Percentiles rank a stretch among this genome's conserved stretches.
phyloP scores from a whole-genome alignment of 2,888 invertebrate species.

The Erpobdella octoculata region DNA sequence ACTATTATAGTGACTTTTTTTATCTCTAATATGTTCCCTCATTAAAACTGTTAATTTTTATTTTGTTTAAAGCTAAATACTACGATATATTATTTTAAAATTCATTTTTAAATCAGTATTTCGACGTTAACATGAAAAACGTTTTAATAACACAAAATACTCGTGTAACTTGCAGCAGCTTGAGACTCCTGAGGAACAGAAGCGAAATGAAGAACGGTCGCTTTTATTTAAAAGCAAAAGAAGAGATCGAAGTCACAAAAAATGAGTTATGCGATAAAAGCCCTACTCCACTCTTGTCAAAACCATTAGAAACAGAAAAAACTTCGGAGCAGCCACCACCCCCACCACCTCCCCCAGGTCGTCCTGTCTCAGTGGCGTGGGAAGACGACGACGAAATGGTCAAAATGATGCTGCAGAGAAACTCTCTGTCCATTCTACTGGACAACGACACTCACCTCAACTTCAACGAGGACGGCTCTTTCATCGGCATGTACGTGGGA shows the following conservation, averaged over 20 bases:
- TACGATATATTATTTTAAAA: no score
- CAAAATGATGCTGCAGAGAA: conserved; percentile 17
- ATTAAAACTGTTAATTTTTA: not conserved
- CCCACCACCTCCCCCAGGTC: conserved; percentile 1
- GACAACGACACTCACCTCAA: conserved; percentile 24
- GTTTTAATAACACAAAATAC: no score
- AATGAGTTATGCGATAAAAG: not conserved
- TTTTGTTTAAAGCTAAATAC: not conserved
- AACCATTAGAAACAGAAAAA: no score
- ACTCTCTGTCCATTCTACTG: conserved; percentile 20
- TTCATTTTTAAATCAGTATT: no score
- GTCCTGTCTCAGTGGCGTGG: not conserved
- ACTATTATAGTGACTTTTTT: no score
- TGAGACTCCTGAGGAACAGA: conserved; percentile 17
- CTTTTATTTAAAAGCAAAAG: conserved; percentile 10
- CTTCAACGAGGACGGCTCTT: conserved; percentile 22
- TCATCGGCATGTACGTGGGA: conserved; percentile 23
- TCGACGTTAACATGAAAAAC: no score
- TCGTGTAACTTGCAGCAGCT: conserved; percentile 13
- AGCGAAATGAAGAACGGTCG: conserved; percentile 13
- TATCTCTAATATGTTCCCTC: no score
- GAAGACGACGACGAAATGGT: conserved; percentile 20
- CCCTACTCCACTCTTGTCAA: not conserved
- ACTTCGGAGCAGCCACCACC: not conserved
- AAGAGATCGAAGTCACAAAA: not conserved